These are phyloP conservation scores for Lycophotia porphyrea DNA, from an alignment of 2,888 invertebrate genomes.

Conservation along the genomic window DNA sequence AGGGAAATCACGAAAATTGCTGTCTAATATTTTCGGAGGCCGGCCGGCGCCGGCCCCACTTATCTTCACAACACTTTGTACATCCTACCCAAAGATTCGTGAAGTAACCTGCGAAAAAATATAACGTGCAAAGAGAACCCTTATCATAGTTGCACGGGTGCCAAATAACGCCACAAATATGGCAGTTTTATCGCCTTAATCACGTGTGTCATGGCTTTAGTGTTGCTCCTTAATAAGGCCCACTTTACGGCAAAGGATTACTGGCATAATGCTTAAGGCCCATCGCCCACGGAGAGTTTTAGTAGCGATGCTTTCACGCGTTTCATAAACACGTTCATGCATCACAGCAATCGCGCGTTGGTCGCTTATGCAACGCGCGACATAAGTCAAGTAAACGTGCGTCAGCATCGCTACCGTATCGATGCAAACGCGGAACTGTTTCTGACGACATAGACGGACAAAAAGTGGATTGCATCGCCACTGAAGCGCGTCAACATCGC, in stretches of 20 bases:
- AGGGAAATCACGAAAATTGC: background rate
- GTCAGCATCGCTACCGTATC: background rate
- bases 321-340: background rate
- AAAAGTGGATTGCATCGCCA: background rate
- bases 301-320: background rate
- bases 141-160: constrained; percentile 60
- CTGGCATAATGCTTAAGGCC: constrained; percentile 60
- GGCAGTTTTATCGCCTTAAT: constrained; percentile 54
- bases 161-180: constrained; percentile 55
- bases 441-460: background rate
- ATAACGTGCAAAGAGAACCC: constrained; percentile 32
- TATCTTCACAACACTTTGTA: constrained; percentile 30
- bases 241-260: constrained; percentile 70
- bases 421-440: background rate
- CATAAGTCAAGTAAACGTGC: background rate
- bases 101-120: constrained; percentile 45
- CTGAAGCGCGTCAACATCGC: background rate
- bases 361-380: background rate
- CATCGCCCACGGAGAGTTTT: background rate
- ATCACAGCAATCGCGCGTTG: no score
- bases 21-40: background rate
- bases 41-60: constrained; percentile 14
- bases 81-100: constrained; percentile 40
- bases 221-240: constrained; percentile 64
- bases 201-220: constrained; percentile 47